phyloP scores from a whole-genome alignment of 2,797 vertebrate species.

The Hylomyscus alleni region DNA sequence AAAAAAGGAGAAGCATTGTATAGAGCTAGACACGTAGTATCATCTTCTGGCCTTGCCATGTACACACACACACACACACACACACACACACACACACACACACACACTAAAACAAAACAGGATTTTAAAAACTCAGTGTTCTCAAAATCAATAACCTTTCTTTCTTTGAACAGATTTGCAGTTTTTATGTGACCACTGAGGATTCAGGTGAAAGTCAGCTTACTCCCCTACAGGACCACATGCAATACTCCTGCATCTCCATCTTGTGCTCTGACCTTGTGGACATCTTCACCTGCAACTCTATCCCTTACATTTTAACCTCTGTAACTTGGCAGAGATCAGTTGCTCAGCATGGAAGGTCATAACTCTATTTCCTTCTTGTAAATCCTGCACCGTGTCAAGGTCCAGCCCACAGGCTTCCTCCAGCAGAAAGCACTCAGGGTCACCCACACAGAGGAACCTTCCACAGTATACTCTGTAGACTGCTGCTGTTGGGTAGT shows the following conservation, averaged over 20 bases:
- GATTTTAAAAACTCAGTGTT: neutral
- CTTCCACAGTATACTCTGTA: rapidly evolving
- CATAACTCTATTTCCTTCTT: rapidly evolving
- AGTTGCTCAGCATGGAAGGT: neutral
- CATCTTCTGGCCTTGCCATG: neutral
- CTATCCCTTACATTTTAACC: neutral
- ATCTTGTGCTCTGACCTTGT: rapidly evolving
- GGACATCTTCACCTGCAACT: neutral
- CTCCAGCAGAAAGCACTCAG: neutral
- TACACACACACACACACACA: too few species aligned
- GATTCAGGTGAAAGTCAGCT: neutral
- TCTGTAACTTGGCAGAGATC: neutral
- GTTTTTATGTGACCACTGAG: neutral
- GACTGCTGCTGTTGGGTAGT: rapidly evolving
- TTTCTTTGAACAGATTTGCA: neutral
- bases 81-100: neutral
- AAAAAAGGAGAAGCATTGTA: neutral
- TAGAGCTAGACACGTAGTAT: neutral
- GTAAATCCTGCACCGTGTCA: too few species aligned
- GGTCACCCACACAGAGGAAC: too few species aligned
- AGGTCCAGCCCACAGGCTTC: neutral
- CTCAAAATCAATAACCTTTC: neutral
- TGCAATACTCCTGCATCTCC: rapidly evolving
- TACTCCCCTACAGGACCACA: neutral
- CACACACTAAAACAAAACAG: neutral